Conservation (phyloP, 2,113 vertebrate genomes). For the Colaptes auratus region DNA sequence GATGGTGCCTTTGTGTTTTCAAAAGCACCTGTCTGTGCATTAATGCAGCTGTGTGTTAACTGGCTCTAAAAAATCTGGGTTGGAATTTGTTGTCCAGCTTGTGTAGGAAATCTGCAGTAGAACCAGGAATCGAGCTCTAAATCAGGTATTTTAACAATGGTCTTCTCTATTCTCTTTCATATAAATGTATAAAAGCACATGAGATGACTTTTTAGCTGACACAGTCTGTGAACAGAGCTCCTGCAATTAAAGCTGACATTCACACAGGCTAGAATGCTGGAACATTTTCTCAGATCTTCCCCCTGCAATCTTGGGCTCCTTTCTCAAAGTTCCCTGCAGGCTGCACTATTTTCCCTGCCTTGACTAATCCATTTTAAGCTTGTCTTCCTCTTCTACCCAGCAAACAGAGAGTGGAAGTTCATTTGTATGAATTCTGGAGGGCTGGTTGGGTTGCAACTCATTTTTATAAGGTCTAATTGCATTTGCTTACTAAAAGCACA, state of each 20-base stretch:
- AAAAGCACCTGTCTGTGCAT: neutral
- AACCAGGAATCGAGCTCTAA: neutral
- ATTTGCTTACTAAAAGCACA: neutral
- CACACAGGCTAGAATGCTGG: neutral
- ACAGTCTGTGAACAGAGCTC: neutral
- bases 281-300: neutral
- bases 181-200: neutral
- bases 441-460: neutral
- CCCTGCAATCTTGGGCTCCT: neutral
- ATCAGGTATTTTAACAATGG: neutral
- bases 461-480: neutral
- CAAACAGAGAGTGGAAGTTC: neutral
- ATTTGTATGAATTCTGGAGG: neutral
- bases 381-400: neutral
- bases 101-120: neutral
- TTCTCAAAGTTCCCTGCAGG: neutral
- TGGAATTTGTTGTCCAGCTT: neutral
- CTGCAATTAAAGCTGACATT: constrained; percentile 17
- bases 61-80: neutral
- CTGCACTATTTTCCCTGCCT: neutral
- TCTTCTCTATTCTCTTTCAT: neutral
- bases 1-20: constrained; percentile 43
- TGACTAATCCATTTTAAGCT: neutral
- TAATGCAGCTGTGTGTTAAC: constrained; percentile 4
- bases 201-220: neutral